These are phyloP conservation scores for Macrostomum lignano DNA, from an alignment of 1,140 invertebrate genomes.

Conservation along the genomic window DNA sequence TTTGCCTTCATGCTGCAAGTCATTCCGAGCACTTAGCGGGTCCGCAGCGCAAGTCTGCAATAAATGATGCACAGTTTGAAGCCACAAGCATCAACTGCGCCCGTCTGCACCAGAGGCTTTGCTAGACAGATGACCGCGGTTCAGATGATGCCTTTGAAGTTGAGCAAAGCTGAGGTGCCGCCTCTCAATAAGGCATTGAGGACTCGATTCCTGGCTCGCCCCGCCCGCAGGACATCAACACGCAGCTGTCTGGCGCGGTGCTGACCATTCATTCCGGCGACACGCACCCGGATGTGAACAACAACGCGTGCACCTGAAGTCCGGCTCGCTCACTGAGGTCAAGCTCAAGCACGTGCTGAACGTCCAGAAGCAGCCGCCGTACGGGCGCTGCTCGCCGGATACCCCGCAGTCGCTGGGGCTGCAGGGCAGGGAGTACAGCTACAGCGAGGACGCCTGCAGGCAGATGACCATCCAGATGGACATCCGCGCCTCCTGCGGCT, in stretches of 20 bases:
- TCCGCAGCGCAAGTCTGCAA: no score
- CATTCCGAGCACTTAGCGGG: no score
- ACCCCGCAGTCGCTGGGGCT: background rate
- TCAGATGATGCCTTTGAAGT: background rate
- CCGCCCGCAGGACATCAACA: constrained; percentile 2
- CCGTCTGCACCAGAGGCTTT: background rate
- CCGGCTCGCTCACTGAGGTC: constrained; percentile 3
- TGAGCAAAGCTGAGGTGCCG: background rate
- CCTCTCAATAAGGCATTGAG: background rate
- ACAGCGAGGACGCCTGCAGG: constrained; percentile 3
- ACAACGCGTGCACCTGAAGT: background rate
- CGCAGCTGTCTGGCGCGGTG: constrained; percentile 2
- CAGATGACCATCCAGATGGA: constrained; percentile 3
- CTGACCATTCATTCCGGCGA: background rate
- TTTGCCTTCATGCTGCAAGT: no score
- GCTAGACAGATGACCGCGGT: background rate
- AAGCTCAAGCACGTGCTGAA: background rate
- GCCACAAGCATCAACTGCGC: background rate
- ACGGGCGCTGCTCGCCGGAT: constrained; percentile 3
- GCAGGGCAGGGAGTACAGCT: constrained; percentile 1
- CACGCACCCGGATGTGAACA: constrained; percentile 3
- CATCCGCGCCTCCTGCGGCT: background rate
- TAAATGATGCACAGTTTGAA: no score
- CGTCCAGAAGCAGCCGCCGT: constrained; percentile 2
- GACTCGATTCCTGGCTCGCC: background rate